A percentile compares a stretch with the other conserved stretches of the same genome.
phyloP scores from a whole-genome alignment of 2,888 invertebrate genomes.

The Athalia rosae region DNA sequence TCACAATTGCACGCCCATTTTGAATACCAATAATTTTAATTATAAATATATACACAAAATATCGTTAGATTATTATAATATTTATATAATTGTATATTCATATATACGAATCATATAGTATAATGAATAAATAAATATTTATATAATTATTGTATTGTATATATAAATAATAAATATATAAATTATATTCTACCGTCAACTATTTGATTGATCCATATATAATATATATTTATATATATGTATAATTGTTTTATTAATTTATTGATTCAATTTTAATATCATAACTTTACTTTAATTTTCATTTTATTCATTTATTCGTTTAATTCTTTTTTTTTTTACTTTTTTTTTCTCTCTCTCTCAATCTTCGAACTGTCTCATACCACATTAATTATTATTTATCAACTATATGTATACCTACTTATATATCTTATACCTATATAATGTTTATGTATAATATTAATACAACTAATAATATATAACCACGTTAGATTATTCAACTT shows the following conservation, averaged over 20 bases:
- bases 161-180: constrained; percentile 63
- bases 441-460: too few species aligned
- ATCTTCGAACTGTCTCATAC: constrained; percentile 51
- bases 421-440: too few species aligned
- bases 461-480: too few species aligned
- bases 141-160: constrained; percentile 74
- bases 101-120: neutral
- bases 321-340: neutral
- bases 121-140: constrained; percentile 65
- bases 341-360: neutral
- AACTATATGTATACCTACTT: neutral
- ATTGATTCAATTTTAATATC: neutral
- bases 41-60: neutral
- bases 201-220: neutral
- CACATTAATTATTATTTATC: constrained; percentile 66
- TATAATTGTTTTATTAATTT: neutral
- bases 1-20: neutral
- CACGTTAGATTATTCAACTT: too few species aligned
- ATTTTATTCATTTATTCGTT: neutral
- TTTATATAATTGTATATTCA: neutral
- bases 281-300: neutral
- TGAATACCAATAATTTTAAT: neutral
- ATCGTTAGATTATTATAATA: neutral
- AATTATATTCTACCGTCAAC: constrained; percentile 47
- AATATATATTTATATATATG: too few species aligned